Percentiles rank a stretch among this genome's conserved stretches.
Evolutionary conservation across 2,888 invertebrate species (phyloP).

Genomic region (Drosophila subquinaria): DNA sequence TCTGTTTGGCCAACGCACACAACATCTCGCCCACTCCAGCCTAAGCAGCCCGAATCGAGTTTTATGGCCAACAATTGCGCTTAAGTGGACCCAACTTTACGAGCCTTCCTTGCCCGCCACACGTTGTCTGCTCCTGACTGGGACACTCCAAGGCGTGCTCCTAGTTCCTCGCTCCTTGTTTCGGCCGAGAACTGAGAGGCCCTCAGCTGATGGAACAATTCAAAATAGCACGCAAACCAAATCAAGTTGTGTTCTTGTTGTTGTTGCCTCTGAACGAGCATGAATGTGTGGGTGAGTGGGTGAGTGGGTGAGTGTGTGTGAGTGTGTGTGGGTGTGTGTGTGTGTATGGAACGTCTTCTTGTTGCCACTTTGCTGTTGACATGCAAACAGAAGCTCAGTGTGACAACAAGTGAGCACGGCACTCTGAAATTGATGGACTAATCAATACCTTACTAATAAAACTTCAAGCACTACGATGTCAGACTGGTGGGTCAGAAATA

Average conservation of each 20-base stretch:
- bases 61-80: slow-evolving; percentile 79
- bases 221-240: slow-evolving; percentile 76
- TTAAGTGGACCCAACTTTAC: slow-evolving; percentile 79
- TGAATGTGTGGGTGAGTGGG: background rate
- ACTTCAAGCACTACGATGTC: background rate
- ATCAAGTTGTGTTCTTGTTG: slow-evolving; percentile 61
- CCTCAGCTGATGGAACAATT: slow-evolving; percentile 51
- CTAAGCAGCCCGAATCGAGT: slow-evolving; percentile 49
- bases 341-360: slow-evolving; percentile 45
- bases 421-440: slow-evolving; percentile 18
- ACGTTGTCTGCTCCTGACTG: slow-evolving; percentile 21
- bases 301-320: slow-evolving; percentile 1
- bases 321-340: background rate
- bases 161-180: slow-evolving; percentile 20
- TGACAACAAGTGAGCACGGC: slow-evolving; percentile 40
- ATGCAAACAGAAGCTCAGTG: slow-evolving; percentile 53
- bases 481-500: background rate
- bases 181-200: slow-evolving; percentile 2
- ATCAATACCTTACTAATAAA: slow-evolving; percentile 19
- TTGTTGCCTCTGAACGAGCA: slow-evolving; percentile 7
- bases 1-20: slow-evolving; percentile 32
- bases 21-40: background rate
- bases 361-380: slow-evolving; percentile 60
- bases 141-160: slow-evolving; percentile 39
- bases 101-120: slow-evolving; percentile 49